Base-by-base conservation (phyloP, 1,140 invertebrate genomes). In the Drosophila pachea region DNA sequence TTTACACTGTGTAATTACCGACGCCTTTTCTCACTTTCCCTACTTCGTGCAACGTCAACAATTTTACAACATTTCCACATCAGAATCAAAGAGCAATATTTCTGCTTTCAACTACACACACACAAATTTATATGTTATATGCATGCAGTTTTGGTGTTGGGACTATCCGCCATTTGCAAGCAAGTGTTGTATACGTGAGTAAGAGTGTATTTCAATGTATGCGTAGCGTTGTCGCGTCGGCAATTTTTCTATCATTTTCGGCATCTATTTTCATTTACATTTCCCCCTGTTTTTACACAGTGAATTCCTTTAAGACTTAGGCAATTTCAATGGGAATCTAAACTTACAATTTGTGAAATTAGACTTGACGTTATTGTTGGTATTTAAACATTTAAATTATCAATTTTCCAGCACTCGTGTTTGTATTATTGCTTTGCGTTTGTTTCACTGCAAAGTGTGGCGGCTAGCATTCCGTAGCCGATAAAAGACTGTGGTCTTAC, bases 81-180 rank as follows among this genome's bases (percentile, higher is more conserved):
- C 66, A 53, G 74, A 70, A 69, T 69, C 70, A 73, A 66, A 59
- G 52, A 61, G 47, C 69, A 72, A 32, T 58, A 70, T 70, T 66
- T 66, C 63, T 70, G 61, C 61, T 45, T 69, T 64, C 36, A 63
- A 68, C 31, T 42, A 45, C 45, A 65, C 36, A 48, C 36, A 48
- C 38, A 48, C 33, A 36, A 7, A 59, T 42, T 22, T 22, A 60
- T 40, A 68, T 31, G 16, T 31, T 55, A 68, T 45, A 53, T 68
- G 70, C 68, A 73, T 84, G 81, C 81, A 84, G 66, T 77, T 76
- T 83, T 72, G 71, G 67, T 71, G 77, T 70, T 67, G 48, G 68
- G 63, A 76, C 81, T 76, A 84, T 84, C 81, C 81, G 81, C 81
- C 81, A 84, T 84, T 84, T 84, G 81, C 81, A 84, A 84, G 81